Conservation (phyloP, 1,140 invertebrate species). For the Macrosteles quadrilineatus region DNA sequence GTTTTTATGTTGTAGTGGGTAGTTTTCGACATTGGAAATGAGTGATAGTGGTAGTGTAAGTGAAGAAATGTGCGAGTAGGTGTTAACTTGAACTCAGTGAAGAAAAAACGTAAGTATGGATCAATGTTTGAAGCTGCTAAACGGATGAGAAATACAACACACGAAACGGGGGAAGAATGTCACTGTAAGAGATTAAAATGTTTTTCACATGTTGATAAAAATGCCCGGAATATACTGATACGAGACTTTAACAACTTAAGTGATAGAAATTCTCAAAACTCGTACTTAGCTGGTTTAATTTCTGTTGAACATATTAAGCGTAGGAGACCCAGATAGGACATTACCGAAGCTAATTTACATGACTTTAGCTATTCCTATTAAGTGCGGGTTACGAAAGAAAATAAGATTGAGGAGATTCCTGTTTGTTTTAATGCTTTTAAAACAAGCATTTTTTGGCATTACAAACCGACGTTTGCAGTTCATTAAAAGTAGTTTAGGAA, state of each 20-base stretch:
- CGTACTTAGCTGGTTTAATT: constrained; percentile 1
- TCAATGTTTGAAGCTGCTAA: constrained; percentile 3
- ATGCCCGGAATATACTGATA: background rate
- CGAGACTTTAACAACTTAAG: background rate
- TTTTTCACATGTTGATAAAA: background rate
- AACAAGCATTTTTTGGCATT: background rate
- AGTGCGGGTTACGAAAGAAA: background rate
- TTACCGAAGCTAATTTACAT: background rate
- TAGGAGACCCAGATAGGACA: background rate
- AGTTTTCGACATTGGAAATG: background rate
- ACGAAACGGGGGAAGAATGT: constrained; percentile 7
- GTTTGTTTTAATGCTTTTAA: background rate
- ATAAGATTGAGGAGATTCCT: background rate
- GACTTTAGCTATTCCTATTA: background rate
- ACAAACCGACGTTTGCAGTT: background rate
- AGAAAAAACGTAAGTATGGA: background rate
- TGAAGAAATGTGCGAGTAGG: too few species aligned
- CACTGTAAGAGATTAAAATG: background rate
- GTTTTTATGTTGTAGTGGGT: background rate
- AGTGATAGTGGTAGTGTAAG: background rate
- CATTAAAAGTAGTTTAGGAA: background rate
- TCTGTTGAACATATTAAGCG: background rate
- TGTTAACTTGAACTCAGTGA: background rate
- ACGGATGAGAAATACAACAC: background rate
- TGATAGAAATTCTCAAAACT: constrained; percentile 1